Conservation (phyloP, 2,113 vertebrate genomes). For the Alexandromys fortis region DNA sequence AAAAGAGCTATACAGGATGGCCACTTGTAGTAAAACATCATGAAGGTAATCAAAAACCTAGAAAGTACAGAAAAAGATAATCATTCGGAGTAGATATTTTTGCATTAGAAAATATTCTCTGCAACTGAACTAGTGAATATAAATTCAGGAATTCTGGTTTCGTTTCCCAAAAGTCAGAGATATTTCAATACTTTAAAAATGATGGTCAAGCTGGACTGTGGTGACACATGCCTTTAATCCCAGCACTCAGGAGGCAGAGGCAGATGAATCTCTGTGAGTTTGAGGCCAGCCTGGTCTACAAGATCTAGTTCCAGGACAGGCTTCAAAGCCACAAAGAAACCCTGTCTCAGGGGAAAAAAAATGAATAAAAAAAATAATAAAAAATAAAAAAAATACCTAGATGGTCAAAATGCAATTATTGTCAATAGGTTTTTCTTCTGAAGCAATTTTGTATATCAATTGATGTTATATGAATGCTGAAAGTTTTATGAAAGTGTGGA, state of each 20-base stretch:
- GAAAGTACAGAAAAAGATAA: neutral
- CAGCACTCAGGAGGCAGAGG: no score
- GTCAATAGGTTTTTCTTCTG: conserved; percentile 27
- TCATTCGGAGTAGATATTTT: neutral
- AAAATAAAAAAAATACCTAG: no score
- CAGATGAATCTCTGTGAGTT: no score
- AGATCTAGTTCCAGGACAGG: no score
- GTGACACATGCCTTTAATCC: no score
- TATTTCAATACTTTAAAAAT: conserved; percentile 31
- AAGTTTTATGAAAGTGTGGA: neutral
- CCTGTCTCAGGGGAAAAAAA: no score
- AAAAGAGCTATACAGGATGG: neutral
- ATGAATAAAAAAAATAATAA: no score
- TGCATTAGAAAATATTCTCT: neutral
- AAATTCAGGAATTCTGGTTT: neutral
- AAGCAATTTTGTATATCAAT: conserved; percentile 12
- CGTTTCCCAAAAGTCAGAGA: conserved; percentile 33
- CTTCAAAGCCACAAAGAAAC: no score
- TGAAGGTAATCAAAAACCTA: neutral
- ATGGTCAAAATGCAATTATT: conserved; percentile 60
- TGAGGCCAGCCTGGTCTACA: no score
- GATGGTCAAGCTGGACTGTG: neutral
- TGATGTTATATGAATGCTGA: conserved; percentile 18
- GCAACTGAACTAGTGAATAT: neutral
- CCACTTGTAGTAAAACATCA: neutral